phyloP scores from a whole-genome alignment of 2,113 vertebrate species.

The Microtus pennsylvanicus region DNA sequence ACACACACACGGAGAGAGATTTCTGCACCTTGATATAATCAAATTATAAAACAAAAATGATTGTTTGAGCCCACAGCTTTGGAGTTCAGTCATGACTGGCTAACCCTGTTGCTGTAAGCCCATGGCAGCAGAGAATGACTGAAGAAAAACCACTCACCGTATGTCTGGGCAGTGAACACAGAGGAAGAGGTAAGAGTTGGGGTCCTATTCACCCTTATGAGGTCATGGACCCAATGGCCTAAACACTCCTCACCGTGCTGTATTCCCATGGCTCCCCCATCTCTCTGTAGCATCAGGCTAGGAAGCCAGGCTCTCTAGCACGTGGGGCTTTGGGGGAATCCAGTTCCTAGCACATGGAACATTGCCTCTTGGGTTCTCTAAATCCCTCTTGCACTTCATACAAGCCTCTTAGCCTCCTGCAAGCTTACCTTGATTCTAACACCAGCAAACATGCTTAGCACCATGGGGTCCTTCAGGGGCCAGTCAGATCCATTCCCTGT shows the following conservation, averaged over 20 bases:
- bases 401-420: not conserved
- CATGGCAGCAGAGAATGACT: too few species aligned
- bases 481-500: accelerated
- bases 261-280: not conserved
- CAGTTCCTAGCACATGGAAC: not conserved
- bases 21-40: not conserved
- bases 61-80: not conserved
- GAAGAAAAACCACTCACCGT: not conserved
- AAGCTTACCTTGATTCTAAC: not conserved
- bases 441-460: not conserved
- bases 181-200: not conserved
- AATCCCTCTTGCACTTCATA: not conserved
- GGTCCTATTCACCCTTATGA: not conserved
- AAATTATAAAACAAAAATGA: not conserved
- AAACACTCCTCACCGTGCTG: not conserved
- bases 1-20: not conserved
- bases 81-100: not conserved
- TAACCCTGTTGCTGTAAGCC: not conserved
- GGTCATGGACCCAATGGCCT: not conserved
- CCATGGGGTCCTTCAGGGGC: not conserved
- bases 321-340: not conserved
- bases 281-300: not conserved
- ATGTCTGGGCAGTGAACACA: not conserved
- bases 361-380: not conserved
- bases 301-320: not conserved